A percentile compares a stretch with the other conserved stretches of the same genome.
phyloP scores from a whole-genome alignment of 2,888 invertebrate species.

The Mesopsocus fuscifrons region DNA sequence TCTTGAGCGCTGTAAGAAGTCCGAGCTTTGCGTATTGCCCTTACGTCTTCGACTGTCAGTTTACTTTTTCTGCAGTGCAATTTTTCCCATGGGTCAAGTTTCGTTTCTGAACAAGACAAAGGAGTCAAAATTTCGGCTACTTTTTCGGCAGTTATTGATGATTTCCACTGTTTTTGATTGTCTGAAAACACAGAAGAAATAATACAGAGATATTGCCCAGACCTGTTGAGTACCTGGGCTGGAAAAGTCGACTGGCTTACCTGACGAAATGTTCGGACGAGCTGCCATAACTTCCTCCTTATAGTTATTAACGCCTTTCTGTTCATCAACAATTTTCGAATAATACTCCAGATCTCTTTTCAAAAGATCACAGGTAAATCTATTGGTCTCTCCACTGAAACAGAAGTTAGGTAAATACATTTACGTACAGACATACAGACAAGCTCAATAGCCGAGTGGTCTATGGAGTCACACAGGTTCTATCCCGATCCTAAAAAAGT shows the following conservation, averaged over 20 bases:
- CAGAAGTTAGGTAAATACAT: background rate
- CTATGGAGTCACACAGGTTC: no score
- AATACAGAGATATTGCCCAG: no score
- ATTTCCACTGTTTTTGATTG: slow-evolving; percentile 3
- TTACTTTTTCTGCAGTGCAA: background rate
- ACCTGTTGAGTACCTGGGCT: no score
- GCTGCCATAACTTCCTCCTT: background rate
- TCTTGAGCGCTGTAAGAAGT: background rate
- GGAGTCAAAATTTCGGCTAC: background rate
- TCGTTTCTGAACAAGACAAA: slow-evolving; percentile 1
- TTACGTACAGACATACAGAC: no score
- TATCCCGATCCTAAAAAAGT: no score
- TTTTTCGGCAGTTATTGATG: background rate
- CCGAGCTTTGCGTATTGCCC: background rate
- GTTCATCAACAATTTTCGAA: slow-evolving; percentile 3
- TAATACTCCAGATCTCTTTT: background rate
- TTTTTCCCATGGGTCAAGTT: background rate
- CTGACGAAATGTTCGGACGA: no score
- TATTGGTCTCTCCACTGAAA: slow-evolving; percentile 1
- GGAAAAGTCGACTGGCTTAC: no score
- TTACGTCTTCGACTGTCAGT: background rate
- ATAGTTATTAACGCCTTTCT: background rate
- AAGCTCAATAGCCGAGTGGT: no score
- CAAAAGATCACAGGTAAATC: background rate
- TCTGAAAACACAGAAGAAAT: slow-evolving; percentile 3